These are phyloP conservation scores for Calyptomena viridis DNA, from an alignment of 2,113 vertebrate genomes.

Conservation along the genomic window DNA sequence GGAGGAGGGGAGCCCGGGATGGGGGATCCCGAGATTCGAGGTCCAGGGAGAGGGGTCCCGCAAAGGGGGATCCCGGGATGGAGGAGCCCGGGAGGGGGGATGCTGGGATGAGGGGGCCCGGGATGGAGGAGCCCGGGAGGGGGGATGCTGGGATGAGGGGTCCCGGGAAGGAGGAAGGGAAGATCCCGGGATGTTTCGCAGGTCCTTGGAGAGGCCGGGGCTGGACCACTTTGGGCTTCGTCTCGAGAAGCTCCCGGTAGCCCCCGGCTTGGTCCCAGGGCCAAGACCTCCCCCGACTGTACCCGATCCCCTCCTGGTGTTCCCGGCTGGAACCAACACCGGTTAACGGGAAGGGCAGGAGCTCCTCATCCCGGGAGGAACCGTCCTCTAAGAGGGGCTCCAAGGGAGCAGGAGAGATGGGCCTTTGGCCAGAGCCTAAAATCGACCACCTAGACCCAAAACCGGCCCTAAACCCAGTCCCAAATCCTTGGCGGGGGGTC, in stretches of 20 bases:
- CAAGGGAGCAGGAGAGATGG: rapidly evolving
- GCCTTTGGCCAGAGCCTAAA: neutral
- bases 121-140: too few species aligned
- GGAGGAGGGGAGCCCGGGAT: too few species aligned
- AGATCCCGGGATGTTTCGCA: rapidly evolving
- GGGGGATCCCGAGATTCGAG: too few species aligned
- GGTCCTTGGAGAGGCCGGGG: rapidly evolving
- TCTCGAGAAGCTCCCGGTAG: too few species aligned
- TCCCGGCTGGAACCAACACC: rapidly evolving
- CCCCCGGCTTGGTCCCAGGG: rapidly evolving
- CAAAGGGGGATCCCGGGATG: too few species aligned
- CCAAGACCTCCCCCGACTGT: rapidly evolving
- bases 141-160: too few species aligned
- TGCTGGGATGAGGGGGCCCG: too few species aligned
- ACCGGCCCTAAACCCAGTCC: neutral
- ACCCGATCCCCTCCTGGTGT: neutral
- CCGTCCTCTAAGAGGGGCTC: neutral
- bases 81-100: too few species aligned
- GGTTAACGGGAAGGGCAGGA: neutral
- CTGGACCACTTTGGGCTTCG: rapidly evolving
- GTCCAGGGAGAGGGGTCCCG: too few species aligned
- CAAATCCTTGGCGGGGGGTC: rapidly evolving
- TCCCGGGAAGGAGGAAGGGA: too few species aligned
- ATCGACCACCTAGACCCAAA: neutral
- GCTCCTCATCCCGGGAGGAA: neutral